Percentiles rank a stretch among this genome's conserved stretches.
These are phyloP conservation scores for Eudyptes chrysolophus DNA, from an alignment of 2,113 vertebrate genomes.

Conservation along the genomic window DNA sequence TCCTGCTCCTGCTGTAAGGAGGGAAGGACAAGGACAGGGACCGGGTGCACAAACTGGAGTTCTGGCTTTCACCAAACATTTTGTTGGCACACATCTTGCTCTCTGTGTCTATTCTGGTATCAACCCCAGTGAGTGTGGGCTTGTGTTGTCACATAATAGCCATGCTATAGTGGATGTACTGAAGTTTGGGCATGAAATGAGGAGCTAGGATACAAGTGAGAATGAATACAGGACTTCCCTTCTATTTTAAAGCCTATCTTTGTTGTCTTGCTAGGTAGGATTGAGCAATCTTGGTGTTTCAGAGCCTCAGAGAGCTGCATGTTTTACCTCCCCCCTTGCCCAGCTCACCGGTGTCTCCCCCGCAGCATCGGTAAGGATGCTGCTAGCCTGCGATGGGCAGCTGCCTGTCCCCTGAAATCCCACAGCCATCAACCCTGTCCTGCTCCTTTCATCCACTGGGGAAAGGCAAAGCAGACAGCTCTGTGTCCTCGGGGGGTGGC, in stretches of 20 bases:
- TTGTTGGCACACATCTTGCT: neutral
- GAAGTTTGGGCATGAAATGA: neutral
- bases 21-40: neutral
- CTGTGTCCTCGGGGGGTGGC: rapidly evolving
- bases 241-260: neutral
- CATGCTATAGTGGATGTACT: neutral
- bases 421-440: too few species aligned
- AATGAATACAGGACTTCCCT: neutral
- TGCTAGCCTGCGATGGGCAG: neutral
- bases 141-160: neutral
- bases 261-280: neutral
- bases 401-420: neutral
- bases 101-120: neutral
- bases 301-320: neutral
- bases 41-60: neutral
- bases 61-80: neutral
- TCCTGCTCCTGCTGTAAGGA: neutral
- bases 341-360: rapidly evolving
- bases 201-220: neutral
- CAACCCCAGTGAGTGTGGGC: rapidly evolving
- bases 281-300: neutral
- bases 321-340: too few species aligned
- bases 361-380: rapidly evolving
- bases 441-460: rapidly evolving
- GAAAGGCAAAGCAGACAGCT: neutral